A percentile compares a stretch with the other conserved stretches of the same genome.
Evolutionary conservation across 1,140 invertebrate species (phyloP).

Genomic region (Drosophila bipectinata): DNA sequence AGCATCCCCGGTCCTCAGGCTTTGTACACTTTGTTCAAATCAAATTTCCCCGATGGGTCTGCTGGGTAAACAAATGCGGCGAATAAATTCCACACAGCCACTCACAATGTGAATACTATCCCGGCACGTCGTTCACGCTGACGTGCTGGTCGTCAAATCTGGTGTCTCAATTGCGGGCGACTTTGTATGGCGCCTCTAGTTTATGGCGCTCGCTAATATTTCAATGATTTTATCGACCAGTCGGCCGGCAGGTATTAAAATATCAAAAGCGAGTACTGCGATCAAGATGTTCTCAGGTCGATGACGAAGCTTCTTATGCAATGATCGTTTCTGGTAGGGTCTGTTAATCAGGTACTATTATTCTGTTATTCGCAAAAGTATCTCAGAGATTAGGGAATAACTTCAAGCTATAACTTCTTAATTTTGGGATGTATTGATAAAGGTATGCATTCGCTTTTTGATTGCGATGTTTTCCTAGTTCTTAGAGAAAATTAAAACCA

Average conservation of each 20-base stretch:
- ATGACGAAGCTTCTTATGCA: conserved; percentile 14
- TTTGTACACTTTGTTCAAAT: conserved; percentile 54
- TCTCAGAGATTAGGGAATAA: too few relatives aligned
- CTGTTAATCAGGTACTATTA: too few relatives aligned
- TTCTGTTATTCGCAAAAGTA: too few relatives aligned
- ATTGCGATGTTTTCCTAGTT: too few relatives aligned
- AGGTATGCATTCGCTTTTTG: too few relatives aligned
- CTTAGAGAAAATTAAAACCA: too few relatives aligned
- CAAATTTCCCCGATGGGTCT: conserved; percentile 63
- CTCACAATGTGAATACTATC: conserved; percentile 10
- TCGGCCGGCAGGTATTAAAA: conserved; percentile 16
- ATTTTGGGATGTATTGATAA: too few relatives aligned
- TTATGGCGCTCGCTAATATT: conserved; percentile 40
- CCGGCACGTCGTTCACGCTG: too few relatives aligned
- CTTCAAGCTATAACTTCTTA: too few relatives aligned
- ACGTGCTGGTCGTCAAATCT: neutral
- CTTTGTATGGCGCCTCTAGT: conserved; percentile 30
- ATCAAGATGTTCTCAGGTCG: neutral
- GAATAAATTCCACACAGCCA: conserved; percentile 8
- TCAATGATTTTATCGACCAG: conserved; percentile 35
- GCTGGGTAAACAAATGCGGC: conserved; percentile 57
- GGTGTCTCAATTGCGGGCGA: conserved; percentile 17
- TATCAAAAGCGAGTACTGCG: neutral
- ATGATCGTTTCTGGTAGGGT: neutral
- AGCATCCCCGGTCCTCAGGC: conserved; percentile 1